Percentiles rank a stretch among this genome's conserved stretches.
phyloP scores from a whole-genome alignment of 2,888 invertebrate species.

The Leptopilina syphax region DNA sequence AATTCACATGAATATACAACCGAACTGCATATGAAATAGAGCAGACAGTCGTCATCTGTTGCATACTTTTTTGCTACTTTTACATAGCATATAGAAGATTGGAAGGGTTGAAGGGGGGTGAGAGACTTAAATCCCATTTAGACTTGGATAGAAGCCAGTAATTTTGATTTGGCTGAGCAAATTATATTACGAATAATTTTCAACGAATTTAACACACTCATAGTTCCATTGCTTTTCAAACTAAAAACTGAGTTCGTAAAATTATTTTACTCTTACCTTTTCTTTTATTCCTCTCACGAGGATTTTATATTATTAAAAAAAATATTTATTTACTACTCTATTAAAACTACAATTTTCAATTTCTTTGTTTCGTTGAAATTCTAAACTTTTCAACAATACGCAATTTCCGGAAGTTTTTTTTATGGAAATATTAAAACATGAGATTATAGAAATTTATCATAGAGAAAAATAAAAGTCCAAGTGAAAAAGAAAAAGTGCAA shows the following conservation, averaged over 20 bases:
- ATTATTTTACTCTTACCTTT: not conserved
- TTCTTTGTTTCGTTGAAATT: too few relatives aligned
- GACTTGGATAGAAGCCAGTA: slow-evolving; percentile 62
- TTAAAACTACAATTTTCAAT: too few relatives aligned
- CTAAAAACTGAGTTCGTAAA: slow-evolving; percentile 12
- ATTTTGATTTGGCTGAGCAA: slow-evolving; percentile 59
- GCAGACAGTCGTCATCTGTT: slow-evolving; percentile 53
- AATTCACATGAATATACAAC: slow-evolving; percentile 29
- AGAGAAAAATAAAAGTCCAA: too few relatives aligned
- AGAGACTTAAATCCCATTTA: slow-evolving; percentile 59
- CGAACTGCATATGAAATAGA: slow-evolving; percentile 35
- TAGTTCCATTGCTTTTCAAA: not conserved
- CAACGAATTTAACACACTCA: slow-evolving; percentile 45
- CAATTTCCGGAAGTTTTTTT: too few relatives aligned
- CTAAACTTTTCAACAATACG: too few relatives aligned
- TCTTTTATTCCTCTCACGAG: not conserved
- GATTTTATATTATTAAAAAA: not conserved
- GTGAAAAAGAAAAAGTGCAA: too few relatives aligned
- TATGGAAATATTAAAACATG: too few relatives aligned
- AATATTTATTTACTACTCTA: too few relatives aligned
- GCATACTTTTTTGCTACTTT: slow-evolving; percentile 55
- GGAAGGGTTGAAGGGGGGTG: slow-evolving; percentile 52
- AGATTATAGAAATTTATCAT: too few relatives aligned
- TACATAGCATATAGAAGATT: slow-evolving; percentile 42
- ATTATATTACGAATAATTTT: slow-evolving; percentile 57